These are phyloP conservation scores for Nowickia ferox DNA, from an alignment of 2,888 invertebrate genomes.

Conservation along the genomic window DNA sequence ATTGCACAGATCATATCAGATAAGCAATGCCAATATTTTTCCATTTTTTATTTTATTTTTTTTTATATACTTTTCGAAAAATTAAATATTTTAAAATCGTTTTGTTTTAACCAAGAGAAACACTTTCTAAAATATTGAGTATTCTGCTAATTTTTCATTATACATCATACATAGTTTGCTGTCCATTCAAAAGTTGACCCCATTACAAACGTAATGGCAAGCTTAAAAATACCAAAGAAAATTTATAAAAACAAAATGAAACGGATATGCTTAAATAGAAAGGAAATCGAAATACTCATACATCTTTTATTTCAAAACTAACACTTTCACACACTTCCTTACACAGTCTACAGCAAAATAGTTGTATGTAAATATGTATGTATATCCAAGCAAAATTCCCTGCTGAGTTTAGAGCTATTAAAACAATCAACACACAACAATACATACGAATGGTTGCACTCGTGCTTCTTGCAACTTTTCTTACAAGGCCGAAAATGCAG, in stretches of 20 bases:
- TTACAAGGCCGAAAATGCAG: slow-evolving; percentile 1
- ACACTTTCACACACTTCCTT: slow-evolving; percentile 20
- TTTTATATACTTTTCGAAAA: too few relatives aligned
- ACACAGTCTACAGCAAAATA: not conserved
- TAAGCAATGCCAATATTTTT: too few relatives aligned
- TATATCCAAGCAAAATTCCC: not conserved
- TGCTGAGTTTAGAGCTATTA: slow-evolving; percentile 40
- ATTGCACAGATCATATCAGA: too few relatives aligned
- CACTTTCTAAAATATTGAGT: not conserved
- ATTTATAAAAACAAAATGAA: slow-evolving; percentile 26
- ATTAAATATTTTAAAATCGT: too few relatives aligned
- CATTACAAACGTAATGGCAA: not conserved
- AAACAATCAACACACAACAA: slow-evolving; percentile 51
- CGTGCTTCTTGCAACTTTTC: not conserved
- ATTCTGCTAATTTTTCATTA: too few relatives aligned
- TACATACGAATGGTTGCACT: not conserved
- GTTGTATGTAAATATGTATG: not conserved
- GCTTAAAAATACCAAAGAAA: not conserved
- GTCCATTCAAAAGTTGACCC: too few relatives aligned
- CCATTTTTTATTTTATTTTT: too few relatives aligned
- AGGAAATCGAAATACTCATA: slow-evolving; percentile 60
- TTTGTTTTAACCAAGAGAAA: slow-evolving; percentile 44
- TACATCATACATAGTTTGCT: too few relatives aligned
- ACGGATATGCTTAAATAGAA: slow-evolving; percentile 59
- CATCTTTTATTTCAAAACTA: slow-evolving; percentile 35